Percentiles rank a stretch among this genome's conserved stretches.
phyloP scores from a whole-genome alignment of 30 jellyfish, hydroid and myxozoan genomes.

The Pelagia noctiluca region DNA sequence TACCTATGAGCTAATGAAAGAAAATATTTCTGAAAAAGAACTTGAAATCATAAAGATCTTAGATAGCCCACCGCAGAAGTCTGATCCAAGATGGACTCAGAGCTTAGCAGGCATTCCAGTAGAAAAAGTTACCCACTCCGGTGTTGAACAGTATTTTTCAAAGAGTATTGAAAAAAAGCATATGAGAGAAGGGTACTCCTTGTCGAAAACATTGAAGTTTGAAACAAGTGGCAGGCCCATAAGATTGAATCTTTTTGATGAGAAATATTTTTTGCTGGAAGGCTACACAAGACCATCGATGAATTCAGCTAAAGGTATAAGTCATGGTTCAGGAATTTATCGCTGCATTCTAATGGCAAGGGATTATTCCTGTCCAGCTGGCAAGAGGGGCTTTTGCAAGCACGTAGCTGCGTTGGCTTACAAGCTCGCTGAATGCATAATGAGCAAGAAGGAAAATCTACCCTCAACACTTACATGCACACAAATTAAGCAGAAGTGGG shows the following conservation, averaged over 20 bases:
- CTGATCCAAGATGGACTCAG: conserved; percentile 7
- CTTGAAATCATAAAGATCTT: not conserved
- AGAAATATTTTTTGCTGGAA: conserved; percentile 11
- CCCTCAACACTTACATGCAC: not conserved
- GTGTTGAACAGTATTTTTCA: not conserved
- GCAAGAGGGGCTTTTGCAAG: not conserved
- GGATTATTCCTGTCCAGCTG: not conserved
- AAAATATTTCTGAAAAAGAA: not conserved
- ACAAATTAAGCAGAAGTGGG: not conserved
- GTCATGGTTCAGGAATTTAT: conserved; percentile 31
- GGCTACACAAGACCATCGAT: conserved; percentile 32
- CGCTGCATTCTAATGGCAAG: conserved; percentile 5
- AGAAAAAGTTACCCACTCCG: conserved; percentile 8
- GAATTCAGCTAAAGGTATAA: conserved; percentile 13
- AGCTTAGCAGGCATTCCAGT: not conserved
- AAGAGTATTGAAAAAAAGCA: not conserved
- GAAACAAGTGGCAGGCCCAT: conserved; percentile 37
- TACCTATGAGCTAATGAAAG: not conserved
- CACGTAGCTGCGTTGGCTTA: not conserved
- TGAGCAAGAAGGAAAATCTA: not conserved
- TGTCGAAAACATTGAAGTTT: conserved; percentile 21
- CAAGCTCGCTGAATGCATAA: not conserved
- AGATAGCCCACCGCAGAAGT: not conserved
- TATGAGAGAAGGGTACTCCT: not conserved
- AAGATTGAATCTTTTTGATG: not conserved